Evolutionary conservation across 2,888 invertebrate species (phyloP).

Genomic region (Blastobasis lacticolella): DNA sequence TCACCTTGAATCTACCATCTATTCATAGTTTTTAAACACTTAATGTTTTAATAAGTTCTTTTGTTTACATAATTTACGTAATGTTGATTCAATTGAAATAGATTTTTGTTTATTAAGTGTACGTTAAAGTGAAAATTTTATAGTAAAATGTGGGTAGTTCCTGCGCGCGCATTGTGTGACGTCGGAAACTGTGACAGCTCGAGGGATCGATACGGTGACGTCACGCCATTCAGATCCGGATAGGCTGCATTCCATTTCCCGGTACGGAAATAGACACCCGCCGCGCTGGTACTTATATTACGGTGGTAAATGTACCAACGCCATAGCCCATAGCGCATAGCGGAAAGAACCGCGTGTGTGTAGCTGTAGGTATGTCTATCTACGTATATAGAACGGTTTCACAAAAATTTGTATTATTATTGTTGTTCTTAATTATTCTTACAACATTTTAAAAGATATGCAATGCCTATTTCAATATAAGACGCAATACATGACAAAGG

Average conservation of each 20-base stretch:
- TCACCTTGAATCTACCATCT: neutral
- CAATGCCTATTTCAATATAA: too few relatives aligned
- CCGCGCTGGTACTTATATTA: neutral
- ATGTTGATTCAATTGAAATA: neutral
- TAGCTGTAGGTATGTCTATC: too few relatives aligned
- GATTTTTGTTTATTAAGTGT: neutral
- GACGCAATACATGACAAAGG: too few relatives aligned
- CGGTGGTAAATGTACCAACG: too few relatives aligned
- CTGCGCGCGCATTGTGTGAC: conserved; percentile 39
- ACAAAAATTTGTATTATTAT: too few relatives aligned
- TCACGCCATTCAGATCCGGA: conserved; percentile 52
- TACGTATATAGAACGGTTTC: too few relatives aligned
- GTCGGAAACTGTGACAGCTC: conserved; percentile 32
- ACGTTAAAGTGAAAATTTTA: neutral
- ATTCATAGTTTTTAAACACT: neutral
- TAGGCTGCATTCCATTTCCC: conserved; percentile 14
- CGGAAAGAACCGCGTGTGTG: too few relatives aligned
- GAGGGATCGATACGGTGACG: conserved; percentile 61
- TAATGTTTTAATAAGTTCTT: neutral
- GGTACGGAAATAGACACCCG: conserved; percentile 25
- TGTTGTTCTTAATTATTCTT: too few relatives aligned
- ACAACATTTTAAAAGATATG: too few relatives aligned
- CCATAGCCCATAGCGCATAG: too few relatives aligned
- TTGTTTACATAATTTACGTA: neutral
- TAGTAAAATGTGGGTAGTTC: neutral